Evolutionary conservation across 1,140 invertebrate species (phyloP).

Genomic region (Rhagoletis pomonella): DNA sequence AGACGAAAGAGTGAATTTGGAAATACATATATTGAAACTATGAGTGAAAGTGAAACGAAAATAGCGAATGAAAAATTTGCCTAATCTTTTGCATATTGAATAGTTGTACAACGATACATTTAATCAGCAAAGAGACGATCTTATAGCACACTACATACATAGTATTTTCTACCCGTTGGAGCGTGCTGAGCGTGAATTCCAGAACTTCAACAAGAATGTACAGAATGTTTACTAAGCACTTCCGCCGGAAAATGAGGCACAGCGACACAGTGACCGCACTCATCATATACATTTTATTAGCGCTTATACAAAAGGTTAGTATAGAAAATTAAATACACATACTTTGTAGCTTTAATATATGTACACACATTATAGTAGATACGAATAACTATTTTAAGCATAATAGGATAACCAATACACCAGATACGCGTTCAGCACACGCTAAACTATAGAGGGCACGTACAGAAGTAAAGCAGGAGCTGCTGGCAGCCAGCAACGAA

Average conservation of each 20-base stretch:
- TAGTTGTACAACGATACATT: neutral
- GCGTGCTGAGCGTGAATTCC: neutral
- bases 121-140: neutral
- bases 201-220: constrained; percentile 59
- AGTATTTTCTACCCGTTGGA: neutral
- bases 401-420: no score
- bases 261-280: constrained; percentile 37
- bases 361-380: no score
- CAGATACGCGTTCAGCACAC: no score
- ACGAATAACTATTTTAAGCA: no score
- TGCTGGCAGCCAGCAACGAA: no score
- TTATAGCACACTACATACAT: neutral
- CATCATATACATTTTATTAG: constrained; percentile 35
- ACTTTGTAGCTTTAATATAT: no score
- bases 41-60: constrained; percentile 12
- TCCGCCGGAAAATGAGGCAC: constrained; percentile 68
- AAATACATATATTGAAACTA: neutral
- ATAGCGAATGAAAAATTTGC: neutral
- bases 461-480: no score
- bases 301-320: constrained; percentile 53
- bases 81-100: neutral
- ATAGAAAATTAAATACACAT: neutral
- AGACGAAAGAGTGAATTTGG: neutral
- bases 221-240: constrained; percentile 74
- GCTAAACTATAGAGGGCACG: no score